A percentile compares a stretch with the other conserved stretches of the same genome.
Conservation (phyloP, 2,888 invertebrate genomes). For the Cephus runcator region DNA sequence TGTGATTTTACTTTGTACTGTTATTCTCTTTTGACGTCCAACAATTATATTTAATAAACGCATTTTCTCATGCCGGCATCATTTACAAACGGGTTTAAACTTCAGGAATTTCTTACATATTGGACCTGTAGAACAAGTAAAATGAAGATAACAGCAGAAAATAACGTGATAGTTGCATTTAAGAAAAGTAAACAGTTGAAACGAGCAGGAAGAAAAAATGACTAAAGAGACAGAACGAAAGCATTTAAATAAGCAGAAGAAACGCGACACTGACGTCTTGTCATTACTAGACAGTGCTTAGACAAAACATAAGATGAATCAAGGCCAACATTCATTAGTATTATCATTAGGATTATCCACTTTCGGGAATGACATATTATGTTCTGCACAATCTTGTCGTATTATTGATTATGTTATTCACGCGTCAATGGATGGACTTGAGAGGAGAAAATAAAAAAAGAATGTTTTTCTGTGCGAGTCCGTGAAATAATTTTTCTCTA, state of each 20-base stretch:
- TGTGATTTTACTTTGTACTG: background rate
- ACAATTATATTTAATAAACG: background rate
- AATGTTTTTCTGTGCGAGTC: background rate
- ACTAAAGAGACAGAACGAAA: background rate
- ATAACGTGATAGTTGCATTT: slow-evolving; percentile 12
- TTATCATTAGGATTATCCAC: background rate
- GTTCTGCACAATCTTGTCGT: background rate
- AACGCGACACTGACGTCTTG: background rate
- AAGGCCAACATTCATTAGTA: background rate
- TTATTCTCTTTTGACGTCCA: too few species aligned
- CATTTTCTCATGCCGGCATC: background rate
- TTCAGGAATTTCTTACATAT: background rate
- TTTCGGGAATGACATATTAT: background rate
- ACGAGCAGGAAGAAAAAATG: background rate
- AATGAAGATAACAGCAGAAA: slow-evolving; percentile 31
- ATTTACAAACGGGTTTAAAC: background rate
- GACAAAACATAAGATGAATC: background rate
- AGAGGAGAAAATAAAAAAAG: background rate
- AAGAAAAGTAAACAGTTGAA: background rate
- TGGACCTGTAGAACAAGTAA: slow-evolving; percentile 19
- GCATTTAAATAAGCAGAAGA: background rate
- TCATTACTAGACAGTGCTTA: background rate
- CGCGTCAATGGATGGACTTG: background rate
- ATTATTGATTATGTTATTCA: background rate
- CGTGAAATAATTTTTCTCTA: background rate